A percentile compares a stretch with the other conserved stretches of the same genome.
Conservation (phyloP, 2,797 vertebrate genomes). For the Discoglossus pictus region DNA sequence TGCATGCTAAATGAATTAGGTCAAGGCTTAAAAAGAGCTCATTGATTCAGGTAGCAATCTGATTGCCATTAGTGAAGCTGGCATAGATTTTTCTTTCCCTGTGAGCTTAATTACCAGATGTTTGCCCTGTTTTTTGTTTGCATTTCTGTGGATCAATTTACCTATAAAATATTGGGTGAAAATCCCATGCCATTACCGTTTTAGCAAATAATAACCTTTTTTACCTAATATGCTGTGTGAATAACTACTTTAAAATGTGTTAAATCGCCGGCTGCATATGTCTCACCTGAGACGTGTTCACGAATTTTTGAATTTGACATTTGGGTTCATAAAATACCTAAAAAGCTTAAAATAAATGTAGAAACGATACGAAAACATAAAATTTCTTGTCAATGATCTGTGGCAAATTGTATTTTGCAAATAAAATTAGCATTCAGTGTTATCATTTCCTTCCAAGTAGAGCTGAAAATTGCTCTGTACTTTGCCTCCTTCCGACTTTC, state of each 20-base stretch:
- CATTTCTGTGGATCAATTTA: not conserved
- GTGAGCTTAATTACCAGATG: slow-evolving; percentile 1
- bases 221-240: too few relatives aligned
- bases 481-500: slow-evolving; percentile 25
- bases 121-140: not conserved
- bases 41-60: slow-evolving; percentile 1
- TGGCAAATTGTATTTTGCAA: not conserved
- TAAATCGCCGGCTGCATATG: too few relatives aligned
- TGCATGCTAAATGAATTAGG: not conserved
- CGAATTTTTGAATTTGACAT: too few relatives aligned
- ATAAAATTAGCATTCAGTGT: not conserved
- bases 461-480: slow-evolving; percentile 41
- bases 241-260: too few relatives aligned
- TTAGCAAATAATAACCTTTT: too few relatives aligned
- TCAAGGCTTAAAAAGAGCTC: not conserved
- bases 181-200: too few relatives aligned
- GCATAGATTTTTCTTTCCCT: slow-evolving; percentile 3
- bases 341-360: too few relatives aligned
- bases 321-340: too few relatives aligned
- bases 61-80: not conserved
- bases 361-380: not conserved
- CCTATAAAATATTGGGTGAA: not conserved
- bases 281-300: too few relatives aligned
- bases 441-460: slow-evolving; percentile 30
- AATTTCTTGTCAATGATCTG: not conserved